Conservation (phyloP, 2,888 invertebrate genomes). For the Trichacis sp. region DNA sequence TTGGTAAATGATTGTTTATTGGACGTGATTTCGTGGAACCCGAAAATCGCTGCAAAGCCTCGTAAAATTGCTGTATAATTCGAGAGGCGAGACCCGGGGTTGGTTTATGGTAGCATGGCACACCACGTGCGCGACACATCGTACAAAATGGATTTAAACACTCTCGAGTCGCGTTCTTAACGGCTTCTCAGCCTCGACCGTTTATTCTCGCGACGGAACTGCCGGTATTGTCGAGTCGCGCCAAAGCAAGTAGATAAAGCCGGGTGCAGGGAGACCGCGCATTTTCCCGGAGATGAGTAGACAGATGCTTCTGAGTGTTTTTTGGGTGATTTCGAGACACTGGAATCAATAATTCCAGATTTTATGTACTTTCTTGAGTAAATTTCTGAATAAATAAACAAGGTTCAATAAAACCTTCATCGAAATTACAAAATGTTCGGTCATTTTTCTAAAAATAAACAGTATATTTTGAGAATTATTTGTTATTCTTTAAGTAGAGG, state of each 20-base stretch:
- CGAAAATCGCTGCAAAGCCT: neutral
- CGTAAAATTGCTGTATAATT: conserved; percentile 4
- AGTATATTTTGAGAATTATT: too few species aligned
- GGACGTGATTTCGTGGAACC: neutral
- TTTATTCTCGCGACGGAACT: neutral
- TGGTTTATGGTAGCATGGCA: neutral
- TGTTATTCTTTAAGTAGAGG: too few species aligned
- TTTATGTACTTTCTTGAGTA: conserved; percentile 62
- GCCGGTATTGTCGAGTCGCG: neutral
- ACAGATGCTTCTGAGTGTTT: conserved; percentile 60
- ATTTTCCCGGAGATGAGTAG: too few species aligned
- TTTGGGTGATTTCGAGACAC: conserved; percentile 49
- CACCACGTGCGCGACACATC: neutral
- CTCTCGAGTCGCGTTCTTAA: neutral
- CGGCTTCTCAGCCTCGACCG: neutral
- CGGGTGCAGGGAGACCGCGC: conserved; percentile 58
- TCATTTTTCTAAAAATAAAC: too few species aligned
- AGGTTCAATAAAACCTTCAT: too few species aligned
- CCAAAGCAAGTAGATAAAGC: conserved; percentile 62
- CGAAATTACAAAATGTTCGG: too few species aligned
- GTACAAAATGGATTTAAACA: conserved; percentile 2
- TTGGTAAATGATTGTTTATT: too few species aligned
- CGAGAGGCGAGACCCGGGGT: neutral
- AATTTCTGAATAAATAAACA: conserved; percentile 30
- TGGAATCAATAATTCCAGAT: conserved; percentile 66